Conservation (phyloP, 2,113 vertebrate species). For the Alaudala cheleensis region DNA sequence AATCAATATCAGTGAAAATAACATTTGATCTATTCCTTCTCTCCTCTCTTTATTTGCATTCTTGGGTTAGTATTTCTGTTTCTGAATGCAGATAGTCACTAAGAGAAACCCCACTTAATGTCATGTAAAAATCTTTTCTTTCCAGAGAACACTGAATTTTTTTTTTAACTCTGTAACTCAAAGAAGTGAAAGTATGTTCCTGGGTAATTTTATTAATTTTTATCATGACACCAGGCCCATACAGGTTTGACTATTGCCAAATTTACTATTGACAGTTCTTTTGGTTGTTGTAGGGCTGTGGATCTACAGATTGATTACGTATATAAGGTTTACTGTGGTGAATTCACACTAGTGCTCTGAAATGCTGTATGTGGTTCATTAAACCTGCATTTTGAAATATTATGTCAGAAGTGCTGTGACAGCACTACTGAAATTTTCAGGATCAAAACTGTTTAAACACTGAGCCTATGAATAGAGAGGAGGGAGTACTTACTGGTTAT, state of each 20-base stretch:
- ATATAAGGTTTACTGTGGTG: not conserved
- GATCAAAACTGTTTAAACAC: not conserved
- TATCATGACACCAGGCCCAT: not conserved
- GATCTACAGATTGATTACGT: not conserved
- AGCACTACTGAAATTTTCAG: not conserved
- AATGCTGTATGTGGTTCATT: not conserved
- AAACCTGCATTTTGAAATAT: not conserved
- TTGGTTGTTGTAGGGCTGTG: not conserved
- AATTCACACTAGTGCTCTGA: not conserved
- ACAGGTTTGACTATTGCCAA: not conserved
- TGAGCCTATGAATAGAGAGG: not conserved
- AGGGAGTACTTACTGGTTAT: not conserved
- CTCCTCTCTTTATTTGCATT: accelerated
- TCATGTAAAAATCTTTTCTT: not conserved
- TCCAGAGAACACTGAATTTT: not conserved
- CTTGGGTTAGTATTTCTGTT: not conserved
- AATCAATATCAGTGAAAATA: not conserved
- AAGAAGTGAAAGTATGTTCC: not conserved
- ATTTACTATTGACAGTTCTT: not conserved
- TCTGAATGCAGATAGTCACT: not conserved
- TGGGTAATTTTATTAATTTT: not conserved
- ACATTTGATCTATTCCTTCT: not conserved
- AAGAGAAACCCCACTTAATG: not conserved
- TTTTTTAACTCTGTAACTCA: not conserved
- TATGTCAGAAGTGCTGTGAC: not conserved